Percentiles rank a stretch among this genome's conserved stretches.
phyloP scores from a whole-genome alignment of 2,888 invertebrate genomes.

The Agriopis aurantiaria region DNA sequence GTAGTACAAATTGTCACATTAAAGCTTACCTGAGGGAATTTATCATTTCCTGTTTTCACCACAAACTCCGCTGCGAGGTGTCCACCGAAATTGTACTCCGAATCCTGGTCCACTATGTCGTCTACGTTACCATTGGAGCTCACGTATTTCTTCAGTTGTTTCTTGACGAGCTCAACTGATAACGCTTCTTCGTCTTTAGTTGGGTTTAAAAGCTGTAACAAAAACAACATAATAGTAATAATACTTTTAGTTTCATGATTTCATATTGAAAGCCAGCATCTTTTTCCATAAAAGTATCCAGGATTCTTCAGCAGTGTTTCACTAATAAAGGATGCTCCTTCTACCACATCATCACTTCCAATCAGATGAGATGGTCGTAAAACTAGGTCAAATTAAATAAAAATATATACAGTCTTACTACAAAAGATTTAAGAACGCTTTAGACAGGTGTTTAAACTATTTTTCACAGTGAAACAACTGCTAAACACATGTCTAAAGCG shows the following conservation, averaged over 20 bases:
- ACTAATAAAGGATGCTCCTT: no score
- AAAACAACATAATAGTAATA: background rate
- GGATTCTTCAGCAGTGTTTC: no score
- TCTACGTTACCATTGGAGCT: conserved; percentile 86
- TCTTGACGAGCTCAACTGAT: conserved; percentile 89
- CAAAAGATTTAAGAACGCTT: no score
- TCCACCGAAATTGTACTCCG: conserved; percentile 96
- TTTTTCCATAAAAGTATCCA: no score
- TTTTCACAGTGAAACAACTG: no score
- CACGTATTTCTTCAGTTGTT: conserved; percentile 86
- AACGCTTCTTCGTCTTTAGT: conserved; percentile 74
- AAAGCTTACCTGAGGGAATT: conserved; percentile 87
- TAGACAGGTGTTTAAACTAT: no score
- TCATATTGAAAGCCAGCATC: no score
- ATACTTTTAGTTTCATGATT: background rate
- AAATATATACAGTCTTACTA: no score
- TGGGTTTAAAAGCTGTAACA: conserved; percentile 66
- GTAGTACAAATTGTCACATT: background rate
- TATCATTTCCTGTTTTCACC: conserved; percentile 90
- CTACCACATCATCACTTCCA: no score
- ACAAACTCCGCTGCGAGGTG: conserved; percentile 93
- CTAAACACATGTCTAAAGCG: no score
- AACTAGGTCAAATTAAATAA: no score
- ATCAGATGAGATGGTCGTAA: no score
- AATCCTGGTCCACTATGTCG: conserved; percentile 94